These are phyloP conservation scores for Diprion similis DNA, from an alignment of 1,140 invertebrate species.

Conservation along the genomic window DNA sequence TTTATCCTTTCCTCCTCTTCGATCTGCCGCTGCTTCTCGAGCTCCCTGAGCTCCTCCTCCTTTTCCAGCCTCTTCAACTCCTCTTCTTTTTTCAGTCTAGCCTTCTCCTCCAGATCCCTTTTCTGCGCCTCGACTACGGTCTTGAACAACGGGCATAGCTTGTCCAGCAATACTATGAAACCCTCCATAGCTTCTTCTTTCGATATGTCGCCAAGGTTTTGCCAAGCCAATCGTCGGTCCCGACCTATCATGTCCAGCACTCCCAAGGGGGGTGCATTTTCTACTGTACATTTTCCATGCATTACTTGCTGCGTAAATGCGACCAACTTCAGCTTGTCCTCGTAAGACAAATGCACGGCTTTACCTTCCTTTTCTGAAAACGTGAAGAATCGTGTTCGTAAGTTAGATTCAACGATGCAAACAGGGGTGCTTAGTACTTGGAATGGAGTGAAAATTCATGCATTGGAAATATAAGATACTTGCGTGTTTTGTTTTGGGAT, in stretches of 20 bases:
- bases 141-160: conserved; percentile 87
- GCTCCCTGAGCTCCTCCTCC: conserved; percentile 61
- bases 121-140: conserved; percentile 92
- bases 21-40: conserved; percentile 70
- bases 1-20: conserved; percentile 66
- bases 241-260: conserved; percentile 95
- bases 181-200: conserved; percentile 88
- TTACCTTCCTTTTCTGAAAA: conserved; percentile 95
- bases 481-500: not conserved
- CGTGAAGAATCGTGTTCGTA: conserved; percentile 28
- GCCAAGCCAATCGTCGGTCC: conserved; percentile 93
- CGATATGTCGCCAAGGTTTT: conserved; percentile 84
- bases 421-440: conserved; percentile 24
- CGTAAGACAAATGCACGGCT: conserved; percentile 91
- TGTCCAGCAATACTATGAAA: conserved; percentile 89
- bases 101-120: conserved; percentile 82
- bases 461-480: conserved; percentile 4
- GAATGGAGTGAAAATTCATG: conserved; percentile 25
- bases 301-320: conserved; percentile 91
- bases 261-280: conserved; percentile 84
- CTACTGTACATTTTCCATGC: conserved; percentile 80
- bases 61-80: conserved; percentile 62
- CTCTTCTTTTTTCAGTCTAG: conserved; percentile 63
- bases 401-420: not conserved
- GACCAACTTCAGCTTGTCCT: conserved; percentile 90